Evolutionary conservation across 2,113 vertebrate species (phyloP).

Genomic region (Rynchops niger): DNA sequence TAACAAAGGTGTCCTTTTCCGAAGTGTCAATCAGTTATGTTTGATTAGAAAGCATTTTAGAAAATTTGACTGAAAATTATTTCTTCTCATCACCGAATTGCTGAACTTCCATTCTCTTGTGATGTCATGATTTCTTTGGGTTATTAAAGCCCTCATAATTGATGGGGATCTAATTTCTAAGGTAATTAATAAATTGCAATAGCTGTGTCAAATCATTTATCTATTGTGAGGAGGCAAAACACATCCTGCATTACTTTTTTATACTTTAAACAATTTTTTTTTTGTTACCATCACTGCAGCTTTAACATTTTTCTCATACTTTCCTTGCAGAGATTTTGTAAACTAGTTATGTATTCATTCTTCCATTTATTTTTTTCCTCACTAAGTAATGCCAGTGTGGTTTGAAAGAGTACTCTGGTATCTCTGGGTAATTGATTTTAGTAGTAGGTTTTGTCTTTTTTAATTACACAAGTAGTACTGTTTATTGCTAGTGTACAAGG

Average conservation of each 20-base stretch:
- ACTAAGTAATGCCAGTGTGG: neutral
- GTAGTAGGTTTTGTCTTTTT: neutral
- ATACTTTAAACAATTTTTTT: neutral
- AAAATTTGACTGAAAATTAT: neutral
- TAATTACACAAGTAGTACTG: neutral
- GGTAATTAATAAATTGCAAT: neutral
- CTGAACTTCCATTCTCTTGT: neutral
- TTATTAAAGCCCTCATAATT: neutral
- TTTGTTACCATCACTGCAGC: neutral
- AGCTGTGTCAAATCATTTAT: neutral
- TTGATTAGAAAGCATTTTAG: neutral
- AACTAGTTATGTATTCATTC: neutral
- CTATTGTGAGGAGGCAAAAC: neutral
- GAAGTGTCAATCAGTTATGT: neutral
- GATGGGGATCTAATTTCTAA: neutral
- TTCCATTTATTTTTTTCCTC: neutral
- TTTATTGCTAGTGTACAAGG: neutral
- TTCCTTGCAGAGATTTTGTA: neutral
- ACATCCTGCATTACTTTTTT: neutral
- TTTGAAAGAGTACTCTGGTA: neutral
- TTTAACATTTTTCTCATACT: neutral
- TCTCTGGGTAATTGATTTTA: neutral
- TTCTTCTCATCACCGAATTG: neutral
- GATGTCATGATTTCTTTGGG: neutral
- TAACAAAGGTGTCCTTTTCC: constrained; percentile 13